Conservation (phyloP, 64 coral and sea anemone species). For the Acropora tenuis region DNA sequence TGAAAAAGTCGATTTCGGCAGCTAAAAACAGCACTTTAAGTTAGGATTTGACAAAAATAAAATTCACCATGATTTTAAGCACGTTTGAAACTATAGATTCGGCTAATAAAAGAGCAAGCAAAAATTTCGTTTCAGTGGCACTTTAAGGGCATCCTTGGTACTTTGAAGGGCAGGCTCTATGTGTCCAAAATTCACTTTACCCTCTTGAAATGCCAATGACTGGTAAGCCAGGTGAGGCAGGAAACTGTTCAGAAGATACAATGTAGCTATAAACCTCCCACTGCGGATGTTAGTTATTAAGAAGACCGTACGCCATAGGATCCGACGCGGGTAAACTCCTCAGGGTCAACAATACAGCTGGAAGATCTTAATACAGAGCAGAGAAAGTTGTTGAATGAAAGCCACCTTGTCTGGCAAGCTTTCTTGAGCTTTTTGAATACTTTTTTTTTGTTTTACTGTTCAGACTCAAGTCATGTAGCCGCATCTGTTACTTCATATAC, state of each 20-base stretch:
- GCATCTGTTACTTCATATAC: constrained; percentile 9
- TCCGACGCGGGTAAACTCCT: background rate
- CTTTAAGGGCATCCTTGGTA: constrained; percentile 26
- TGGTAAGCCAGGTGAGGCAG: constrained; percentile 37
- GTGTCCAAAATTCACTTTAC: constrained; percentile 52
- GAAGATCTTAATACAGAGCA: constrained; percentile 19
- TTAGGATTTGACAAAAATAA: too few species aligned
- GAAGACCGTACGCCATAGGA: constrained; percentile 18
- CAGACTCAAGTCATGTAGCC: background rate
- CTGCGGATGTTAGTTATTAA: background rate
- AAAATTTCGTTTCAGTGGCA: too few species aligned
- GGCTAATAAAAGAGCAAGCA: too few species aligned
- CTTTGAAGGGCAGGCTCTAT: constrained; percentile 50
- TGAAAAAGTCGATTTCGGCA: too few species aligned
- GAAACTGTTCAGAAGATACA: constrained; percentile 6
- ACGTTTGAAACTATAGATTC: too few species aligned
- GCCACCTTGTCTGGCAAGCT: constrained; percentile 31
- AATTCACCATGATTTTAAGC: too few species aligned
- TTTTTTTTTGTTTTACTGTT: constrained; percentile 8
- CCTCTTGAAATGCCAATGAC: constrained; percentile 42
- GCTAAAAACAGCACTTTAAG: too few species aligned
- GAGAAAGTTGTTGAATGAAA: constrained; percentile 18
- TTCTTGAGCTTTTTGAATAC: constrained; percentile 40
- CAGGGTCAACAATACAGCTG: constrained; percentile 21
- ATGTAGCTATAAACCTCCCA: background rate